Evolutionary conservation across 2,888 invertebrate species (phyloP).

Genomic region (Drosophila cognata): DNA sequence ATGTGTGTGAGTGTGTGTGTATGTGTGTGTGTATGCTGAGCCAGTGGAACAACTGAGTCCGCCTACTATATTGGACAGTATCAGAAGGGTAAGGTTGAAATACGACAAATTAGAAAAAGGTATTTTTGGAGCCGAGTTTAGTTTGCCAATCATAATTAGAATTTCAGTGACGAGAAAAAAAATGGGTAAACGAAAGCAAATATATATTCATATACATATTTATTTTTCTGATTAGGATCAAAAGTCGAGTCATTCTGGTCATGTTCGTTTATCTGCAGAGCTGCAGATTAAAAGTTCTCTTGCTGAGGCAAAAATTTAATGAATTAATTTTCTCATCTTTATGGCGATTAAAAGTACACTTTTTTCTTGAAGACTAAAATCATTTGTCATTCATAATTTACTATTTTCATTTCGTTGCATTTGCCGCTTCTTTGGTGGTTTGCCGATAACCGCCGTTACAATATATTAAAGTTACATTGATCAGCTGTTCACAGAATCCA

Average conservation of each 20-base stretch:
- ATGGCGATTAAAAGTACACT: not conserved
- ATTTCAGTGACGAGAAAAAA: not conserved
- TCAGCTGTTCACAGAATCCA: not conserved
- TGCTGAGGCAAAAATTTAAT: not conserved
- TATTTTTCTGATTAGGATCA: not conserved
- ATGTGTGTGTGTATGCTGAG: constrained; percentile 21
- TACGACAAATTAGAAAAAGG: not conserved
- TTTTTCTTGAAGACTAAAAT: not conserved
- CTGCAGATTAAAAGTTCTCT: no score
- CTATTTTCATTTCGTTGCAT: not conserved
- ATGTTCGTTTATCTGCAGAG: not conserved
- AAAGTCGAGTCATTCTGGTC: not conserved
- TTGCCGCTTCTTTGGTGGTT: not conserved
- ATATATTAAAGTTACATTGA: not conserved
- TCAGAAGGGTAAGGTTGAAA: not conserved
- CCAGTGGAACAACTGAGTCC: not conserved
- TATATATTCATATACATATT: not conserved
- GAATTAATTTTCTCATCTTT: not conserved
- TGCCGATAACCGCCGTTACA: not conserved
- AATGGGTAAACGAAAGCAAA: not conserved
- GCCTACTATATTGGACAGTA: constrained; percentile 13
- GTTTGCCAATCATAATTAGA: not conserved
- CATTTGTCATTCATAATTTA: not conserved
- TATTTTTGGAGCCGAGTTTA: not conserved
- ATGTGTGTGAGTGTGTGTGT: not conserved